Percentiles rank a stretch among this genome's conserved stretches.
Conservation (phyloP, 2,797 vertebrate genomes). For the Schizopygopsis malacanthus region DNA sequence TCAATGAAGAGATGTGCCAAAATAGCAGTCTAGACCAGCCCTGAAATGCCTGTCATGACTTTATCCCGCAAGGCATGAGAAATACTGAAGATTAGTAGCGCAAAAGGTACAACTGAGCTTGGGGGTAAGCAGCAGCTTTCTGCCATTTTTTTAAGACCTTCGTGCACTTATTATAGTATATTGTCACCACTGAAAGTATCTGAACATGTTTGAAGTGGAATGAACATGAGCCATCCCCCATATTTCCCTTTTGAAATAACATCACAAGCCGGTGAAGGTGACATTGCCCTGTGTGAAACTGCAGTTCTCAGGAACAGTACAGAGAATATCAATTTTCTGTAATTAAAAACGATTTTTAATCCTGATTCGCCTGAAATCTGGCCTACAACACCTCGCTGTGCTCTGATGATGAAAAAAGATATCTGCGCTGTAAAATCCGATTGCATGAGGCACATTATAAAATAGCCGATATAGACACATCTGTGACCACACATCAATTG, state of each 20-base stretch:
- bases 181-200: not conserved
- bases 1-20: slow-evolving; percentile 27
- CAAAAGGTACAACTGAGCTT: not conserved
- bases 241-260: slow-evolving; percentile 13
- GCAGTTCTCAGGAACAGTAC: not conserved
- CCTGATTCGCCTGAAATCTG: not conserved
- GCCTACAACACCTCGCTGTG: not conserved
- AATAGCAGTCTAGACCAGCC: slow-evolving; percentile 12
- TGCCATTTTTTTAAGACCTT: slow-evolving; percentile 7
- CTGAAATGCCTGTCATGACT: slow-evolving; percentile 13
- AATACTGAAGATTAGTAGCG: not conserved
- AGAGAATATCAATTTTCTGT: slow-evolving; percentile 8
- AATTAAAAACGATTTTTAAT: not conserved
- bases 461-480: slow-evolving; percentile 5
- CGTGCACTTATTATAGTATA: not conserved
- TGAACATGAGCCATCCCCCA: not conserved
- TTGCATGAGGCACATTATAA: not conserved
- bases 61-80: not conserved
- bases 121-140: not conserved
- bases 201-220: slow-evolving; percentile 8
- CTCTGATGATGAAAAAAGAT: slow-evolving; percentile 9
- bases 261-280: slow-evolving; percentile 17
- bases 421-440: slow-evolving; percentile 1
- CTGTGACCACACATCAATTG: not conserved
- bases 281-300: slow-evolving; percentile 30